These are phyloP conservation scores for Spea bombifrons DNA, from an alignment of 2,113 vertebrate species.

Conservation along the genomic window DNA sequence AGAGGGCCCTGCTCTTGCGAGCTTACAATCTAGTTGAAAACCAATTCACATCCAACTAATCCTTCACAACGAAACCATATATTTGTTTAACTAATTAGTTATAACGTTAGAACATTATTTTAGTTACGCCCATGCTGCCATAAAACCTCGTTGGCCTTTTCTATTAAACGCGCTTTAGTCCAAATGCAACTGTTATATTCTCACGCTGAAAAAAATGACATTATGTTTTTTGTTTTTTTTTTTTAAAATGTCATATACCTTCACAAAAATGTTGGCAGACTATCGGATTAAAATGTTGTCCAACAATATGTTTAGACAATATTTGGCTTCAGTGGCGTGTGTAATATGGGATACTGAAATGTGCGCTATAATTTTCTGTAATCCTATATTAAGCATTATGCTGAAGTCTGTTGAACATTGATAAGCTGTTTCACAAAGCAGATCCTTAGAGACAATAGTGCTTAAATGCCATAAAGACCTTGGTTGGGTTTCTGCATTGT, in stretches of 20 bases:
- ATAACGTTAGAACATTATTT: too few relatives aligned
- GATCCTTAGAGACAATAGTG: slow-evolving; percentile 55
- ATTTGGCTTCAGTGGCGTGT: slow-evolving; percentile 58
- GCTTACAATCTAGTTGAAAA: too few relatives aligned
- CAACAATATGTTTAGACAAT: slow-evolving; percentile 43
- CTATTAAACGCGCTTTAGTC: too few relatives aligned
- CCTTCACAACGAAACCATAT: too few relatives aligned
- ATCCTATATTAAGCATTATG: slow-evolving; percentile 66
- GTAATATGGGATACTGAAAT: slow-evolving; percentile 55
- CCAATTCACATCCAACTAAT: too few relatives aligned
- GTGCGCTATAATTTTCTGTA: slow-evolving; percentile 61
- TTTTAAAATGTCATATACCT: neutral
- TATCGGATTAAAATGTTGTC: slow-evolving; percentile 43
- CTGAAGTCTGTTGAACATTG: slow-evolving; percentile 66
- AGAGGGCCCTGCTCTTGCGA: too few relatives aligned
- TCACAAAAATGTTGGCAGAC: slow-evolving; percentile 14
- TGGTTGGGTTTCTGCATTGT: slow-evolving; percentile 60
- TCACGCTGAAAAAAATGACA: too few relatives aligned
- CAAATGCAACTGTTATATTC: too few relatives aligned
- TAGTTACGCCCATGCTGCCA: too few relatives aligned
- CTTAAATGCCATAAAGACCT: slow-evolving; percentile 59
- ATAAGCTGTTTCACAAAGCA: slow-evolving; percentile 59
- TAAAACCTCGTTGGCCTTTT: too few relatives aligned
- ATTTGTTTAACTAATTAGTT: too few relatives aligned
- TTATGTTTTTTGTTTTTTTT: too few relatives aligned